A percentile compares a stretch with the other conserved stretches of the same genome.
Conservation (phyloP, 1,140 invertebrate species). For the Archivesica marissinica region DNA sequence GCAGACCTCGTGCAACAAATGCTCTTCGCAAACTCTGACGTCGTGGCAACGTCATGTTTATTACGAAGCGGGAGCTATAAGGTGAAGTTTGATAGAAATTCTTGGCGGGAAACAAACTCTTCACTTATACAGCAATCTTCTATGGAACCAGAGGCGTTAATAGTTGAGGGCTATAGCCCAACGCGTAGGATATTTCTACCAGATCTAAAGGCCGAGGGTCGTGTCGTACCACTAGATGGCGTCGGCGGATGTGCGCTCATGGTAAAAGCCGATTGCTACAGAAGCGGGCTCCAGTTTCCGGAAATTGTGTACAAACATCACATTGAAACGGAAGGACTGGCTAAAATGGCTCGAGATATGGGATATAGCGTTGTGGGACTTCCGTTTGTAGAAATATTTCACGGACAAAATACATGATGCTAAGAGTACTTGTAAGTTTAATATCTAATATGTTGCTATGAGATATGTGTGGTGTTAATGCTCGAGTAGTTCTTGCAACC, state of each 20-base stretch:
- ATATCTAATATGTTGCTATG: too few relatives aligned
- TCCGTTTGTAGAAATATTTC: constrained; percentile 78
- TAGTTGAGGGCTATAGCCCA: constrained; percentile 77
- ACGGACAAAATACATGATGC: constrained; percentile 27
- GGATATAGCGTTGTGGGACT: constrained; percentile 74
- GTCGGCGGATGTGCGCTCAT: constrained; percentile 80
- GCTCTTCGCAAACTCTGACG: constrained; percentile 72
- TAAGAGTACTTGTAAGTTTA: too few relatives aligned
- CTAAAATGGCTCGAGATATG: constrained; percentile 78
- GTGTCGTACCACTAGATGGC: constrained; percentile 78
- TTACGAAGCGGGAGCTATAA: constrained; percentile 54
- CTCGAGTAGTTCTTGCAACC: too few relatives aligned
- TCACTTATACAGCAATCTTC: constrained; percentile 66
- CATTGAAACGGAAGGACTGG: constrained; percentile 81
- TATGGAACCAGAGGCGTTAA: constrained; percentile 60
- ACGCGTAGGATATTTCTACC: constrained; percentile 73
- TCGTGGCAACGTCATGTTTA: constrained; percentile 75
- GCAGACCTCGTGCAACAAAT: constrained; percentile 77
- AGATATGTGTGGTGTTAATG: too few relatives aligned
- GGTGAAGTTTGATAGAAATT: constrained; percentile 78
- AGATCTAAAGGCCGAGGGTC: constrained; percentile 74
- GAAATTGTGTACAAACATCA: constrained; percentile 75
- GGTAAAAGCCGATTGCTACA: constrained; percentile 71
- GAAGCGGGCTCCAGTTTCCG: constrained; percentile 78
- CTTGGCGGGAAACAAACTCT: constrained; percentile 78